phyloP scores from a whole-genome alignment of 2,888 invertebrate genomes.

The Drosophila kuntzei region DNA sequence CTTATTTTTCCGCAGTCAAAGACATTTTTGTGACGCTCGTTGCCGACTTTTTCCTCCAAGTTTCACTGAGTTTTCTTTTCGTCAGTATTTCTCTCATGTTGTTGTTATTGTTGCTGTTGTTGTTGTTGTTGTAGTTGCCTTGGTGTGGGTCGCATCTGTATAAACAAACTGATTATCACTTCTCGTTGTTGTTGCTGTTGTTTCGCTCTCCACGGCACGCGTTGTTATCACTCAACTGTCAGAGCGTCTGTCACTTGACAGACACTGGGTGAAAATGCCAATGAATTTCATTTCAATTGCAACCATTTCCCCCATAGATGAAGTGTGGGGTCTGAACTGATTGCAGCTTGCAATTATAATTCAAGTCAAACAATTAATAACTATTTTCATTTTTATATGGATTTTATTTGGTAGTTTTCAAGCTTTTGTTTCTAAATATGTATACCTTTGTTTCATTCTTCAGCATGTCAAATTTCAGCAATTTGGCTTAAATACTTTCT shows the following conservation, averaged over 20 bases:
- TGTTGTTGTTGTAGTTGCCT: slow-evolving; percentile 13
- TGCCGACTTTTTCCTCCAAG: slow-evolving; percentile 71
- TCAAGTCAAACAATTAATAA: slow-evolving; percentile 11
- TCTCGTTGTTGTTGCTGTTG: slow-evolving; percentile 23
- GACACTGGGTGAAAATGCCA: slow-evolving; percentile 72
- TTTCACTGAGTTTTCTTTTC: slow-evolving; percentile 79
- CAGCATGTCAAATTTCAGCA: neutral
- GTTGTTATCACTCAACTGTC: slow-evolving; percentile 52
- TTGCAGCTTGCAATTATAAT: slow-evolving; percentile 19
- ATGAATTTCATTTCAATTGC: slow-evolving; percentile 61
- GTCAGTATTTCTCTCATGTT: slow-evolving; percentile 31
- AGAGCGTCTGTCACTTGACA: slow-evolving; percentile 35
- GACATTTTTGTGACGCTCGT: slow-evolving; percentile 75
- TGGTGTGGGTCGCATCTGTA: slow-evolving; percentile 68
- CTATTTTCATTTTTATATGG: neutral
- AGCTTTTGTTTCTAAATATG: neutral
- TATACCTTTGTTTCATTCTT: neutral
- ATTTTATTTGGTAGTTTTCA: neutral
- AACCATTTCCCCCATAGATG: neutral
- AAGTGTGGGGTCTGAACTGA: neutral
- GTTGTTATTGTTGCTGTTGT: slow-evolving; percentile 1
- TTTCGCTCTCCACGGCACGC: slow-evolving; percentile 32
- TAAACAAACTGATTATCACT: slow-evolving; percentile 65
- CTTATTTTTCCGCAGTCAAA: slow-evolving; percentile 75
- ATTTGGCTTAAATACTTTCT: neutral